Evolutionary conservation across 1,140 invertebrate species (phyloP).

Genomic region (Propsilocerus akamusi): DNA sequence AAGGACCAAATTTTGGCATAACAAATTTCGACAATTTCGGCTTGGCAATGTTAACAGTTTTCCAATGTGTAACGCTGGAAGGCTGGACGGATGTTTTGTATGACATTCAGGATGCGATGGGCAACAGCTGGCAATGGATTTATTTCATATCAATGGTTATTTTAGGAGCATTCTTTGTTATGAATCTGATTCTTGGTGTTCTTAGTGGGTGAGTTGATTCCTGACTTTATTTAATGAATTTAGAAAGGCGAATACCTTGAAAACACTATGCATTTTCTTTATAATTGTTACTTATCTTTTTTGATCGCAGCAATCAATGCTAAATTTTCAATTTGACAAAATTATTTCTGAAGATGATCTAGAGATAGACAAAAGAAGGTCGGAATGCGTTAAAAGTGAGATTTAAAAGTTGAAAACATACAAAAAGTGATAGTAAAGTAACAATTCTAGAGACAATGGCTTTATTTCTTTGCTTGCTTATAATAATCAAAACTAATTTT

Average conservation of each 20-base stretch:
- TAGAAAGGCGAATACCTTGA: no score
- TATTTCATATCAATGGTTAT: constrained; percentile 99
- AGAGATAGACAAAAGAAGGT: no score
- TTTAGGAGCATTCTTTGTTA: constrained; percentile 98
- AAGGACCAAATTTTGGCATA: constrained; percentile 89
- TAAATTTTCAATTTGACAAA: no score
- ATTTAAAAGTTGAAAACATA: not conserved
- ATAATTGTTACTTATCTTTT: no score
- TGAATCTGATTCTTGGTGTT: constrained; percentile 99
- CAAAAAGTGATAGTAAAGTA: not conserved
- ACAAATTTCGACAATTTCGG: constrained; percentile 99
- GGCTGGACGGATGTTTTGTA: constrained; percentile 97
- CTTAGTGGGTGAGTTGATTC: constrained; percentile 74
- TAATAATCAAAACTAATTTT: not conserved
- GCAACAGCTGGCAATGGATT: constrained; percentile 92
- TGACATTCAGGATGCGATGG: constrained; percentile 89
- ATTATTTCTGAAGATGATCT: no score
- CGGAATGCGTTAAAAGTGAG: not conserved
- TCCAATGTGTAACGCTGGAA: constrained; percentile 98
- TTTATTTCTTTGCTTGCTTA: not conserved
- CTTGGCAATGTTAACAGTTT: constrained; percentile 95
- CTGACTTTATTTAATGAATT: constrained; percentile 5
- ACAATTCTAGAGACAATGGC: not conserved
- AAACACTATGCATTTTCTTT: no score
- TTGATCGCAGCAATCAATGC: no score